Evolutionary conservation across 2,797 vertebrate species (phyloP), one percentile per base, ranked within the genome.

Genomic region (Cichlasoma orientale): DNA sequence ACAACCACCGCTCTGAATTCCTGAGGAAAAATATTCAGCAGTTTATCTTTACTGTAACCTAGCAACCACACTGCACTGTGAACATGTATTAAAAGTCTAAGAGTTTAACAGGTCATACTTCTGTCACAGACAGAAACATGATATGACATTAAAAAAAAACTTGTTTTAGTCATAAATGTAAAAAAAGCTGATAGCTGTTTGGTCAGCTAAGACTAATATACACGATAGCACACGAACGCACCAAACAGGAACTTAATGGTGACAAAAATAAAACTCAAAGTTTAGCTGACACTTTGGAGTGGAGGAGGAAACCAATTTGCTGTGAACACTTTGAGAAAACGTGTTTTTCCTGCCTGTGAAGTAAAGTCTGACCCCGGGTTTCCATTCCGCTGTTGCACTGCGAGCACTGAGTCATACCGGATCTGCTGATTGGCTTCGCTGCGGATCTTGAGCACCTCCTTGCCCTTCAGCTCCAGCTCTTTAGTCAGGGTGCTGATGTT

Each of bases 351-450:
- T 50, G 11, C 44, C 25, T 29, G 63, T n/a, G 44, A 68, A 68
- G 41, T 68, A 8, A 68, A 50, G 63, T 68, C 50, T 68, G 44
- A 68, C 25, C 11, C 1, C 41, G 50, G 25, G 44, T 50, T 68
- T 29, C 50, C 61, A 68, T 44, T 68, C 50, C 25, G 29, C 41
- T 7, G 61, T 19, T 38, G 66, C 66, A 10, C 0, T 11, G 52
- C 72, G 63, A 74, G 50, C 23, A 9, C 50, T 3, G 47, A 44
- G 12, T 75, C 80, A 1, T 57, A 99, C 98, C 98, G 97, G 93
- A 99, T 98, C 92, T 99, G 98, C 80, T 99, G 98, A 86, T 97
- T 99, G 88, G 98, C 98, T 91, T 99, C 98, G 55, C 97, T 98
- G 87, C 97, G 97, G 94, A 99, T 97, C 95, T 97, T 97, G 55